Evolutionary conservation across 2,797 vertebrate species (phyloP), one percentile per base, ranked within the genome.

Genomic region (Alouatta caraya): DNA sequence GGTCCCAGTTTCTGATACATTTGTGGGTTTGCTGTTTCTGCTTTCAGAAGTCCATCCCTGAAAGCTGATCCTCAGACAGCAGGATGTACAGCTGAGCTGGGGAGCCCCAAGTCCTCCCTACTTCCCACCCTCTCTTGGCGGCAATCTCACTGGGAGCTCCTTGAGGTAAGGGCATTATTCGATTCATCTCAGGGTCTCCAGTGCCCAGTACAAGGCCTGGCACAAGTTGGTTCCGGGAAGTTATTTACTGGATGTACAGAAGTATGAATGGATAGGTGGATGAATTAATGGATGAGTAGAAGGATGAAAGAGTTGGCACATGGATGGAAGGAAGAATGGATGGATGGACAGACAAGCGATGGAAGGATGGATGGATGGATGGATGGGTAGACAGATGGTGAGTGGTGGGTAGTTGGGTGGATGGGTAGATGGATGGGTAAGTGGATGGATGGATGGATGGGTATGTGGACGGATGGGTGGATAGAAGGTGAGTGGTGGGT

Each of bases 201-300:
- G 82, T 10, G 44, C 48, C 73, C 52, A 48, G 76, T 78, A n/a
- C 52, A 61, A 95, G 73, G 46, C 88, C 90, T 79, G 70, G 52
- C 39, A 57, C 2, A n/a, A 82, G 75, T 37, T 64, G 37, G 82
- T 72, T 79, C 95, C 78, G 55, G 37, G 89, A 48, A 90, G 84
- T 76, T 90, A 44, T 14, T 82, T 79, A 48, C 75, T 70, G 24
- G 76, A 39, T 28, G 4, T 7, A 42, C n/a, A 12, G 30, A 64
- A 4, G 15, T 2, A n/a, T 26, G 52, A 28, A 55, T 30, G n/a
- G 22, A 21, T 21, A 26, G 46, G 10, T 21, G 9, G 46, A 21
- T 50, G 19, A 37, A 17, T 67, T 15, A 33, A n/a, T 33, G 4
- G 24, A 1, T 48, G 10, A n/a, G 42, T n/a, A 5, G 50, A 13